Base-by-base conservation (phyloP, 2,113 vertebrate genomes). In the Spheniscus mendiculus region DNA sequence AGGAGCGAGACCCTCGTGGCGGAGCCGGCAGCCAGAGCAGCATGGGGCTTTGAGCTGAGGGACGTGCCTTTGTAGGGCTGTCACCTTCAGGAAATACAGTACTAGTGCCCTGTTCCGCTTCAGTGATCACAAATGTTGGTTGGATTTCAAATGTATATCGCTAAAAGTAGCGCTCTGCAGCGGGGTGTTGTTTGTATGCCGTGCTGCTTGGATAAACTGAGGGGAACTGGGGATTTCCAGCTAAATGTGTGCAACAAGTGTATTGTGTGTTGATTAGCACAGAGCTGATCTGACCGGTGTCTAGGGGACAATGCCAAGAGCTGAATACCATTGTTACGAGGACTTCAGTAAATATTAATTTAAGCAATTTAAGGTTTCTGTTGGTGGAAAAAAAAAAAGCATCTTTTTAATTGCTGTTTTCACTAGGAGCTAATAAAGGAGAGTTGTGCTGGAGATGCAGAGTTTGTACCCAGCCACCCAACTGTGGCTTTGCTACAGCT, bases 211-310 rank as follows among this genome's bases (percentile, higher is more conserved):
- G 94, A 58, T 53, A 96, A 92, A 96, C 77, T 17, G 87, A 58
- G 82, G 92, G 90, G 84, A 91, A 91, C 70, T 58, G 81, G 76
- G 59, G 40, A 38, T 97, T 96, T 97, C 95, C 70, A 32, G 63
- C 56, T 36, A 30, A 77, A 97, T 90, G 93, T 94, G 84, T 65
- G 79, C 96, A 96, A 95, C 94, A 98, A 93, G 96, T 98, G 97
- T 97, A 84, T 97, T 92, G 98, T 97, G 98, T 97, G 98, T 98
- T 97, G 83, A 96, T 98, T 96, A 97, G 96, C 96, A 91, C 94
- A 58, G 76, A 36, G 66, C 95, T 97, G 96, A 94, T 90, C 85
- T 26, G 71, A 81, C 83, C 19, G 3, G n/a, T 86, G 82, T 74
- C 97, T 97, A 61, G 87, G 67, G 95, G 93, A 82, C 77, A 91